Percentiles rank a stretch among this genome's conserved stretches.
phyloP scores from a whole-genome alignment of 2,888 invertebrate genomes.

The Nomada ruficornis region DNA sequence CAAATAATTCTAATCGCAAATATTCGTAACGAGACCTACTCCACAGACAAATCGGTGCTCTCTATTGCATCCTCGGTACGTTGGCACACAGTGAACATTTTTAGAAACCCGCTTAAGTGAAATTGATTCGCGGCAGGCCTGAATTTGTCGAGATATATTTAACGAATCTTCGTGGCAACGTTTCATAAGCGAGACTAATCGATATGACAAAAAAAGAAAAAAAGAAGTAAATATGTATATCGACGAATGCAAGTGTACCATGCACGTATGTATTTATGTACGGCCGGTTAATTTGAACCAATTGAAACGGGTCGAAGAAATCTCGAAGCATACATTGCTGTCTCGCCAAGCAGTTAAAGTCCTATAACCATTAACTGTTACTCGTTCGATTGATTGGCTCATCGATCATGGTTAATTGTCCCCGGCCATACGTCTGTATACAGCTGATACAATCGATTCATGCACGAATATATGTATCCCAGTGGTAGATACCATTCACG shows the following conservation, averaged over 20 bases:
- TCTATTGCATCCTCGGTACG: not conserved
- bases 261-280: not conserved
- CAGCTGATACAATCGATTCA: slow-evolving; percentile 44
- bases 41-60: not conserved
- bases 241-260: not conserved
- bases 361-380: slow-evolving; percentile 49
- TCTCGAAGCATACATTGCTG: slow-evolving; percentile 51
- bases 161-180: not conserved
- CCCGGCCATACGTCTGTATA: slow-evolving; percentile 27
- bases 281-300: slow-evolving; percentile 48
- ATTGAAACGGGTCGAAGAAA: slow-evolving; percentile 52
- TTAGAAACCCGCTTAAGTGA: not conserved
- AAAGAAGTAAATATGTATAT: not conserved
- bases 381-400: slow-evolving; percentile 52
- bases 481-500: not conserved
- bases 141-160: slow-evolving; percentile 10
- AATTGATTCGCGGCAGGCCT: not conserved
- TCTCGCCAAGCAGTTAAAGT: slow-evolving; percentile 62
- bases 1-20: not conserved
- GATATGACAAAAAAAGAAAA: slow-evolving; percentile 10
- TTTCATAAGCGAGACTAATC: slow-evolving; percentile 6
- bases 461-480: slow-evolving; percentile 31
- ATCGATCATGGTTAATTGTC: slow-evolving; percentile 67
- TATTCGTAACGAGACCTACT: not conserved
- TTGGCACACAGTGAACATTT: slow-evolving; percentile 18